Evolutionary conservation across 2,888 invertebrate species (phyloP), one percentile per base, ranked within the genome.

Genomic region (Polymixis flavicincta): DNA sequence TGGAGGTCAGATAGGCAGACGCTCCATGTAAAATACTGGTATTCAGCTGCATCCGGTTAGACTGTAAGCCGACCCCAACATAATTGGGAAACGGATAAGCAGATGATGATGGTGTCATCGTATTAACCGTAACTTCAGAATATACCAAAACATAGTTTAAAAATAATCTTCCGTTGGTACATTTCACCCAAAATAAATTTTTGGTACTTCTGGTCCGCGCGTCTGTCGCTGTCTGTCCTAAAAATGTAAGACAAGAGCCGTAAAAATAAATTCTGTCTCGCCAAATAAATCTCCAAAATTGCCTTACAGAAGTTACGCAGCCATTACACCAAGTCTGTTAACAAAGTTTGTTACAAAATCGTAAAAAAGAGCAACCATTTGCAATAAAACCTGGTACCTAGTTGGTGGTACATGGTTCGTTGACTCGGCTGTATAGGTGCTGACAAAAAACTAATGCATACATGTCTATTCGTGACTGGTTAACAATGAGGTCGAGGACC

Each of bases 401-500:
- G 37, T 37, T 37, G 37, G 37, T 73, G 78, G 25, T 57, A 64
- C 86, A 77, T 82, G 87, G 89, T 87, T 86, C 85, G 86, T 85
- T 84, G 85, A 89, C 84, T 85, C 81, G 82, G 70, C 76, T 86
- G 77, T 87, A 82, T 80, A 71, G 82, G 59, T 69, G 77, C 71
- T 65, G 71, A 82, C 84, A 90, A 90, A 90, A 90, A 90, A 80
- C 42, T 79, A 86, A 89, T 89, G 89, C 89, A 87, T 87, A 84
- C 87, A 83, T 85, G 82, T 80, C 85, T 77, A 81, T 74, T 73
- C 59, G 76, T 60, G 78, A 57, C 59, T 61, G 66, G 71, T 50
- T 11, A 28, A 52, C 73, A 73, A 71, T 71, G 72, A 65, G 78
- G 64, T 77, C 82, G 59, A n/a, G 63, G 66, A 85, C 72, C 73